phyloP scores from a whole-genome alignment of 1,140 invertebrate species.

The Cydia pomonella region DNA sequence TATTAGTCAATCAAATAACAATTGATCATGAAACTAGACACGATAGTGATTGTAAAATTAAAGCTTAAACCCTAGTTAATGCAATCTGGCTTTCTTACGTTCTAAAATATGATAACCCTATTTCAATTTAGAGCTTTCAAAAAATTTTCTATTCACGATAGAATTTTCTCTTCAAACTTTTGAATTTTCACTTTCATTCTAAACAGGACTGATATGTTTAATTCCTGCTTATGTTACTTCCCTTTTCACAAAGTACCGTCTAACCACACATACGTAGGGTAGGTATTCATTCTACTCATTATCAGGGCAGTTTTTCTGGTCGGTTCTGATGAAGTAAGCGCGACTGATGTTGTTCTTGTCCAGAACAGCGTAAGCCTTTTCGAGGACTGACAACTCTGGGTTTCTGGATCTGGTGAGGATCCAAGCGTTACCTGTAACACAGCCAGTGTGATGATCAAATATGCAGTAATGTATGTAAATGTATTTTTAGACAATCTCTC shows the following conservation, averaged over 20 bases:
- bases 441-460: no score
- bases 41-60: constrained; percentile 16
- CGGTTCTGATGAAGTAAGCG: constrained; percentile 83
- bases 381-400: constrained; percentile 80
- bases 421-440: constrained; percentile 85
- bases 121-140: neutral
- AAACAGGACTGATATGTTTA: neutral
- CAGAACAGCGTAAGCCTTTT: constrained; percentile 82
- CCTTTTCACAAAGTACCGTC: neutral
- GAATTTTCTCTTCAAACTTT: neutral
- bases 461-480: no score
- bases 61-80: constrained; percentile 37
- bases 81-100: constrained; percentile 24
- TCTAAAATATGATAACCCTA: neutral
- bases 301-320: constrained; percentile 84
- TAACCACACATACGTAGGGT: neutral
- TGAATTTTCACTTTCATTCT: neutral
- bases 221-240: no score
- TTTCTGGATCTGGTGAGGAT: constrained; percentile 83
- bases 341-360: constrained; percentile 83
- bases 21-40: constrained; percentile 43
- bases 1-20: constrained; percentile 20
- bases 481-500: no score
- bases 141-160: neutral
- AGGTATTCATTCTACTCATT: constrained; percentile 39